Base-by-base conservation (phyloP, 64 coral and sea anemone genomes). In the Pachyseris speciosa region DNA sequence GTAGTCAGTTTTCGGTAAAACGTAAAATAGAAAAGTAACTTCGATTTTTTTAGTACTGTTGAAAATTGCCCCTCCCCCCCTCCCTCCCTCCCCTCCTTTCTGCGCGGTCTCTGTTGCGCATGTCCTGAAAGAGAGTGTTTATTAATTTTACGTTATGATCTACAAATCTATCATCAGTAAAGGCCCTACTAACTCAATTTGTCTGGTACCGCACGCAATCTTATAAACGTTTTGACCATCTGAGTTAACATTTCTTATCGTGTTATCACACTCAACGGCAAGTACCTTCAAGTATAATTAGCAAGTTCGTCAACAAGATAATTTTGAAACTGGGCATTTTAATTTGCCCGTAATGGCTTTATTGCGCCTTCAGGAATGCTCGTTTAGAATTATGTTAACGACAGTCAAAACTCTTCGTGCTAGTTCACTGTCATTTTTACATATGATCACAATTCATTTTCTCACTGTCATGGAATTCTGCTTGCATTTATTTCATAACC, bases 271-370 rank as follows among this genome's bases (percentile, higher is more conserved):
- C 32, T 37, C 34, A 71, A 71, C 67, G 39, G 36, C 67, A 37
- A 71, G 67, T 71, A 2, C 34, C 36, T 33, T 71, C 67, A 71
- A 71, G 67, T 71, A 19, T 42, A 71, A 71, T 71, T 71, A 71
- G 19, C 67, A 39, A 39, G 3, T 38, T 71, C 67, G 67, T 71
- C 34, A n/a, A n/a, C n/a, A 71, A 71, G 67, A 71, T 71, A 40
- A 71, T 39, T 71, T 37, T 71, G 34, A 71, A 71, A 34, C 19
- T 20, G 34, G 34, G 39, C 67, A 39, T 38, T 61, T 40, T 71
- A 71, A 71, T 71, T 39, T 22, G n/a, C 36, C 7, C 33, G 22
- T 71, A 15, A 38, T 71, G 19, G 37, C 3, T 64, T 64, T 27
- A 1, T 28, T 67, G 12, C 16, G 31, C 9, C 64, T 15, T 67